phyloP scores from a whole-genome alignment of 2,797 vertebrate genomes.

The Jordanella pulchra region DNA sequence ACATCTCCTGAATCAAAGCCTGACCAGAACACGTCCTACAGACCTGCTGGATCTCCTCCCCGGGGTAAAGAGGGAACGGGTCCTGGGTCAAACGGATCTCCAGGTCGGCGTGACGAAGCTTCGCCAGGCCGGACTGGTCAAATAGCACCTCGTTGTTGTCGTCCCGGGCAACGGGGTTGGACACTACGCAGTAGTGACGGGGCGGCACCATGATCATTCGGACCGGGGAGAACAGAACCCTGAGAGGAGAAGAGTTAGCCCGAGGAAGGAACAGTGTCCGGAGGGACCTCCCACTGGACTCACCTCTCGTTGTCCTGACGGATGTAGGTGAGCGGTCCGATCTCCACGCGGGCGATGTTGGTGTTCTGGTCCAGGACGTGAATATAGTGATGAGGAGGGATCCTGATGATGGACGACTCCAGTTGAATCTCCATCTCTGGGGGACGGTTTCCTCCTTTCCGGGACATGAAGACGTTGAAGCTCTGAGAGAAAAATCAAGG shows the following conservation, averaged over 20 bases:
- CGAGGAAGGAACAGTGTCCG: not conserved
- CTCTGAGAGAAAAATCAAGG: not conserved
- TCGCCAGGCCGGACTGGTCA: conserved; percentile 84
- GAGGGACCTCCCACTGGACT: not conserved
- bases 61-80: conserved; percentile 90
- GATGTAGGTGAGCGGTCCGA: conserved; percentile 89
- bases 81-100: conserved; percentile 90
- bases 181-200: conserved; percentile 86
- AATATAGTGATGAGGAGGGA: conserved; percentile 90
- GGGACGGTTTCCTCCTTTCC: conserved; percentile 15
- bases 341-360: conserved; percentile 88
- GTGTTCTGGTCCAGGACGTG: conserved; percentile 93
- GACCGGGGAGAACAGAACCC: conserved; percentile 82
- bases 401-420: conserved; percentile 87
- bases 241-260: conserved; percentile 43
- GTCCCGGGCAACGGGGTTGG: conserved; percentile 83
- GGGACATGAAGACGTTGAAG: conserved; percentile 23
- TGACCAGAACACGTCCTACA: not conserved
- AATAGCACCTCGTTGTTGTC: conserved; percentile 67
- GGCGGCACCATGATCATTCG: conserved; percentile 89
- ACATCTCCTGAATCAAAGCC: not conserved
- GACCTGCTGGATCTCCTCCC: conserved; percentile 88
- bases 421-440: conserved; percentile 29
- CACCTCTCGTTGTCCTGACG: conserved; percentile 93
- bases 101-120: conserved; percentile 88